Evolutionary conservation across 2,888 invertebrate species (phyloP).

Genomic region (Proisotoma minuta): DNA sequence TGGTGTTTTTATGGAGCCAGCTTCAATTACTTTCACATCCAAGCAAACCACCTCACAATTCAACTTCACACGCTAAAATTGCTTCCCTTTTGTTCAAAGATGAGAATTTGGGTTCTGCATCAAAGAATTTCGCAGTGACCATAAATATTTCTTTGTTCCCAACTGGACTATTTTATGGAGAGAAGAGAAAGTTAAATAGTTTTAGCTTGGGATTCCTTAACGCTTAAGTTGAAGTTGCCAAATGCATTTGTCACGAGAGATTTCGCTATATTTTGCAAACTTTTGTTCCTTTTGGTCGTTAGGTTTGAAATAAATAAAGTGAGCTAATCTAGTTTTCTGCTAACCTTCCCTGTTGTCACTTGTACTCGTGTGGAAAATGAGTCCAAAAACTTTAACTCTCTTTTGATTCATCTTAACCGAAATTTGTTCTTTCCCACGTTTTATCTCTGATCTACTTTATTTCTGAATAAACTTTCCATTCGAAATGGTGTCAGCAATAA

Average conservation of each 20-base stretch:
- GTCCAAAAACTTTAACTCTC: background rate
- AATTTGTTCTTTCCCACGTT: too few species aligned
- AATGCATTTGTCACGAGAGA: constrained; percentile 6
- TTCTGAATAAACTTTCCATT: too few species aligned
- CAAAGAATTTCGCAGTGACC: too few species aligned
- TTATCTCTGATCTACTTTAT: too few species aligned
- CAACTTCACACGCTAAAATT: constrained; percentile 2
- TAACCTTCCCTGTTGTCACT: too few species aligned
- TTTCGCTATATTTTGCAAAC: background rate
- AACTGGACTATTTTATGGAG: too few species aligned
- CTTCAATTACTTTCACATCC: background rate
- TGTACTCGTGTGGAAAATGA: background rate
- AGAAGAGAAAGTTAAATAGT: too few species aligned
- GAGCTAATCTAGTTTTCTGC: constrained; percentile 10
- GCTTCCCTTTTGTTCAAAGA: background rate
- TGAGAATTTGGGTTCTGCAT: constrained; percentile 1
- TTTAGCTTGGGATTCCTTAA: too few species aligned
- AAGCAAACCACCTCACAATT: background rate
- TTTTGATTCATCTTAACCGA: background rate
- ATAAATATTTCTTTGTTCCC: too few species aligned
- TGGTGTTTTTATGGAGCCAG: too few species aligned
- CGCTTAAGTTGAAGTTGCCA: background rate
- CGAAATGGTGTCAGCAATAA: too few species aligned
- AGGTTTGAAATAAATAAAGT: constrained; percentile 6
- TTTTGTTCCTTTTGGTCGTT: background rate